Percentiles rank a stretch among this genome's conserved stretches.
Evolutionary conservation across 2,797 vertebrate species (phyloP).

Genomic region (Silurus lanzhouensis): DNA sequence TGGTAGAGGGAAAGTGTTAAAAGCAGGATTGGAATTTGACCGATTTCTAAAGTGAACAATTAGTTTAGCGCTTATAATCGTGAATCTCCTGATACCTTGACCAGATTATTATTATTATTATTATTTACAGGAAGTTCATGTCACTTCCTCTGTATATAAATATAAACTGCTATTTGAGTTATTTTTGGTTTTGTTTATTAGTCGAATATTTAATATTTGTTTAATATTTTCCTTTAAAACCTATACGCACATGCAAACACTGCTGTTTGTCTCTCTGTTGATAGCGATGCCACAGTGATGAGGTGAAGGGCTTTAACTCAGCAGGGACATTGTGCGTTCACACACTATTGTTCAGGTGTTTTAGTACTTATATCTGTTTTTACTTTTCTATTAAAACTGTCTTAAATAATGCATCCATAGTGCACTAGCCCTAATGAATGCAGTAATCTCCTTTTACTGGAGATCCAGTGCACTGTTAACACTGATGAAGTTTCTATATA

Average conservation of each 20-base stretch:
- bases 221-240: not conserved
- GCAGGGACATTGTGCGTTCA: not conserved
- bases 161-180: not conserved
- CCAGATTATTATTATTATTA: not conserved
- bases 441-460: not conserved
- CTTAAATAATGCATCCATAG: not conserved
- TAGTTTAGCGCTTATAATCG: not conserved
- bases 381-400: not conserved
- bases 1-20: not conserved
- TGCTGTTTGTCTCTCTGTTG: not conserved
- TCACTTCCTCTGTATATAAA: not conserved
- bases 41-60: not conserved
- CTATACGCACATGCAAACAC: not conserved
- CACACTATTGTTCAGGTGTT: not conserved
- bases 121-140: not conserved
- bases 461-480: not conserved
- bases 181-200: constrained; percentile 8
- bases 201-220: constrained; percentile 2
- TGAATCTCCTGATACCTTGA: not conserved
- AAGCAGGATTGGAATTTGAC: not conserved
- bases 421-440: not conserved
- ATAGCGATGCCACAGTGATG: not conserved
- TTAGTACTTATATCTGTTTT: not conserved
- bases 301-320: not conserved
- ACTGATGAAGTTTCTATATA: not conserved